Base-by-base conservation (phyloP, 2,797 vertebrate species). In the Enteromius anoplus region DNA sequence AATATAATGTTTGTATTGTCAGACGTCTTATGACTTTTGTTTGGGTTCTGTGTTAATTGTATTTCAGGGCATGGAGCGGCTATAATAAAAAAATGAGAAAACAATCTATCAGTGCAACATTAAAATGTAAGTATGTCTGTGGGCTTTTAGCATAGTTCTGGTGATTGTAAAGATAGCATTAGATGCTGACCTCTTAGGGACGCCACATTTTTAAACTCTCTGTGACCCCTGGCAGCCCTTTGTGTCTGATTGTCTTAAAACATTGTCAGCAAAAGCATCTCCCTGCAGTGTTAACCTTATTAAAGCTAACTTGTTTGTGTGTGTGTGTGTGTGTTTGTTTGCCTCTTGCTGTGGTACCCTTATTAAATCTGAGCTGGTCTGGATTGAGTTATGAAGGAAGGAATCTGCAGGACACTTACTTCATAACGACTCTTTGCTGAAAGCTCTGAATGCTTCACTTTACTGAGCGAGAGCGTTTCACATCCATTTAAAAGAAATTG, bases 221-320 rank as follows among this genome's bases (percentile, higher is more conserved):
- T 3, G 47, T 84, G 83, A 84, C 83, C 81, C 83, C 68, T 47
- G 19, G 21, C 68, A 40, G 83, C 37, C 60, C 68, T 80, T 80
- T 84, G 60, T 79, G 69, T 84, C 75, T 60, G 75, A 77, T 60
- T 77, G 75, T 68, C 68, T 84, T 65, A 32, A 55, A 26, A 26
- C 32, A 5, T 4, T 64, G 58, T 23, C 26, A 64, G 68, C 70
- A 26, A 37, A 32, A 51, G 47, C 21, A 21, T 75, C 70, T 53
- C 45, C 60, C 71, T 55, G 29, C 66, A 68, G 77, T 55, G 49
- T 66, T 84, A 80, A 75, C 62, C n/a, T 80, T 71, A 45, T 80
- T 80, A 80, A 75, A 81, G 51, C 42, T 62, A 76, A 58, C 62
- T 34, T 65, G 15, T 58, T 72, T 21, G 23, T 70, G 47, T 55